Base-by-base conservation (phyloP, 2,797 vertebrate genomes). In the Siniperca scherzeri region DNA sequence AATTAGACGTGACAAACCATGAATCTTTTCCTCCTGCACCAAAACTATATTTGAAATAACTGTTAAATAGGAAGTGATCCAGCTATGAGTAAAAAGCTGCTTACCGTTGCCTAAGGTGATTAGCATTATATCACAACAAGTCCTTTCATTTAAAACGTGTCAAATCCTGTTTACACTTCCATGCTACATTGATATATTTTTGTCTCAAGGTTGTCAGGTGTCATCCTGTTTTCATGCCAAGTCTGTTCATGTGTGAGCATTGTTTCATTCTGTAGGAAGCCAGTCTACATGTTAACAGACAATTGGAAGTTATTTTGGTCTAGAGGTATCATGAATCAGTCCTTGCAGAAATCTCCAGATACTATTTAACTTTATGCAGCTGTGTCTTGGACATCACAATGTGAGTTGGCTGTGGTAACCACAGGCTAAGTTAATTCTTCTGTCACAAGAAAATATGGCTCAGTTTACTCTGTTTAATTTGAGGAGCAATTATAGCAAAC, bases 181-280 rank as follows among this genome's bases (percentile, higher is more conserved):
- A 27, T 25, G 50, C 25, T 53, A 25, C 84, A 70, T 56, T 67
- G 84, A 74, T 70, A 64, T 84, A 68, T 84, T 88, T 87, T 71
- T 75, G 85, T 90, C 86, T 86, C 87, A 92, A 89, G 90, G 88
- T 70, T 88, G 87, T 90, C 96, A 96, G 95, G 94, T 96, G 95
- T 94, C 93, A 87, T 96, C 94, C 94, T 91, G 95, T 96, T 96
- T 96, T 94, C 90, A 92, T 83, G 78, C 71, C 75, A 65, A 19
- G 83, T 83, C 80, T 67, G 52, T 60, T 79, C 70, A 83, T 77
- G 74, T 93, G 75, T 75, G 53, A 46, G 74, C 76, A 91, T 93
- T 94, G 92, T 94, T 91, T 86, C 75, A 61, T 85, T 87, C 81
- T 40, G 53, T 86, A 88, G 94, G 94, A 95, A 94, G 86, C 84